phyloP scores from a whole-genome alignment of 1,140 invertebrate genomes.

The Hermatobates lingyangjiaoensis region DNA sequence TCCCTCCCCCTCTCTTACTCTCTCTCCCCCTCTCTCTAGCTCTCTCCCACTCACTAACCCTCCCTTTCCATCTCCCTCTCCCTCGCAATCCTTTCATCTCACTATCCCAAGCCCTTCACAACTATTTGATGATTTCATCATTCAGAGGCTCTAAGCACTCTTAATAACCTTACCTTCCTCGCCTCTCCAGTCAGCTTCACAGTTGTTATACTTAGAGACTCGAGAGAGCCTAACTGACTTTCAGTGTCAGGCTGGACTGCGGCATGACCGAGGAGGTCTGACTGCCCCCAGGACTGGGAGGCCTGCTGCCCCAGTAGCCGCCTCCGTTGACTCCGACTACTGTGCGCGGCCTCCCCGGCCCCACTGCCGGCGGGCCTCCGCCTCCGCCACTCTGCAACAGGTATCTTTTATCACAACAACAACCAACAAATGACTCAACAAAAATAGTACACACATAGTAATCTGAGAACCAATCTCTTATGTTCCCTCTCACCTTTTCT shows the following conservation, averaged over 20 bases:
- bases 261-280: conserved; percentile 20
- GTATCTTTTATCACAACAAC: too few species aligned
- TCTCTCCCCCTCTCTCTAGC: too few species aligned
- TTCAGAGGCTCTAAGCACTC: background rate
- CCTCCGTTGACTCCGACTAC: conserved; percentile 5
- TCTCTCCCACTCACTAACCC: too few species aligned
- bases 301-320: conserved; percentile 16
- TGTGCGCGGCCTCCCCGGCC: background rate
- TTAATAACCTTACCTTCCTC: conserved; percentile 22
- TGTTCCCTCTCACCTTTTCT: background rate
- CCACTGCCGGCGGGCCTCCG: background rate
- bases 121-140: background rate
- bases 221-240: conserved; percentile 6
- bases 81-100: too few species aligned
- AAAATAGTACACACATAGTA: conserved; percentile 4
- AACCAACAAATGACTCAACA: background rate
- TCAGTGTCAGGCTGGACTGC: conserved; percentile 8
- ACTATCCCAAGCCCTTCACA: too few species aligned
- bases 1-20: too few species aligned
- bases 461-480: background rate
- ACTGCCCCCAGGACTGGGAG: conserved; percentile 17
- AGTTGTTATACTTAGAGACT: conserved; percentile 12
- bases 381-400: too few species aligned
- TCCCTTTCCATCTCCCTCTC: too few species aligned
- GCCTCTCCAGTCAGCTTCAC: conserved; percentile 70